These are phyloP conservation scores for Ammodramus savannarum DNA, from an alignment of 2,113 vertebrate genomes.

Conservation along the genomic window DNA sequence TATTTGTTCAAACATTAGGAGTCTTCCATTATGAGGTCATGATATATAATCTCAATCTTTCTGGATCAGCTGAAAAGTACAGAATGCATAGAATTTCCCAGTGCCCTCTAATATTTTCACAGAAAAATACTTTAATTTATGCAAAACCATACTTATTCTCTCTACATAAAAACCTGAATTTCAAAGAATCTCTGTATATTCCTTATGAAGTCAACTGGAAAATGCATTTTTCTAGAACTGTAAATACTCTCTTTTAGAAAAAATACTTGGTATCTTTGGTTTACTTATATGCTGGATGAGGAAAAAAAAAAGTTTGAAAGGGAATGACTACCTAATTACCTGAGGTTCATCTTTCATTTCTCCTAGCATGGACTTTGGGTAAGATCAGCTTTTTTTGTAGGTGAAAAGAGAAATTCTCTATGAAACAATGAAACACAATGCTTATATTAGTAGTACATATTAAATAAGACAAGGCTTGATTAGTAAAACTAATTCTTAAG, in stretches of 20 bases:
- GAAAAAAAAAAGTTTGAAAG: neutral
- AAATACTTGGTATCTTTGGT: conserved; percentile 44
- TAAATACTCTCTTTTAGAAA: neutral
- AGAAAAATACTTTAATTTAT: conserved; percentile 9
- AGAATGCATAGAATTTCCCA: neutral
- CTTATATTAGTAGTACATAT: conserved; percentile 32
- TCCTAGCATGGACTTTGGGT: neutral
- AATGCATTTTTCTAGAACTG: neutral
- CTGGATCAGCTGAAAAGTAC: neutral
- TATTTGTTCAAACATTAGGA: neutral
- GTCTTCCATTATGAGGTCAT: neutral
- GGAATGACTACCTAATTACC: neutral
- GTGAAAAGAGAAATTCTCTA: neutral
- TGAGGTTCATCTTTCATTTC: neutral
- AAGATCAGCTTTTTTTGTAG: neutral
- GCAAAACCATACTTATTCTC: neutral
- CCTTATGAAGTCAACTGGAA: neutral
- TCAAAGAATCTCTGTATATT: neutral
- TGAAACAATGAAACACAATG: neutral
- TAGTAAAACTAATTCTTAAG: conserved; percentile 23
- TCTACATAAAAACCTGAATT: neutral
- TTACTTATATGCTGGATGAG: neutral
- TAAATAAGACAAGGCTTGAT: neutral
- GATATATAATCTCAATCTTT: neutral
- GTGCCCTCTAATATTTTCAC: neutral